A percentile compares a stretch with the other conserved stretches of the same genome.
These are phyloP conservation scores for Acanthornis magna DNA, from an alignment of 2,797 vertebrate genomes.

Conservation along the genomic window DNA sequence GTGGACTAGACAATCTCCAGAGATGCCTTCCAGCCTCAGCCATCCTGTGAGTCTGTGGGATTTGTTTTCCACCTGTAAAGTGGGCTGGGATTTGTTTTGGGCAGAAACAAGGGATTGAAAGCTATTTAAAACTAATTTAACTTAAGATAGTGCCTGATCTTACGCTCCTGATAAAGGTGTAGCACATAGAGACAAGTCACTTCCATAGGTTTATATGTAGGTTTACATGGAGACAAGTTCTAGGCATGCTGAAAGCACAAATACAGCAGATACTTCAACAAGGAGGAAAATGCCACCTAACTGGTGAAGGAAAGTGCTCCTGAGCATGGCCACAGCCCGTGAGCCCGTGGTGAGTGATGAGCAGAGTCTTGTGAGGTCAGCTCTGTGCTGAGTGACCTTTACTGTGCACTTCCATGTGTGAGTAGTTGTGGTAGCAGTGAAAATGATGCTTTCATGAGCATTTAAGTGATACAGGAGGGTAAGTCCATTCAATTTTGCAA, in stretches of 20 bases:
- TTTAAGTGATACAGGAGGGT: background rate
- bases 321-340: rapidly evolving
- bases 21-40: background rate
- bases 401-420: background rate
- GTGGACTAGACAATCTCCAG: background rate
- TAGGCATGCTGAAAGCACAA: background rate
- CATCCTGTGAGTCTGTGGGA: background rate
- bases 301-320: background rate
- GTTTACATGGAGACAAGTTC: background rate
- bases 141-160: background rate
- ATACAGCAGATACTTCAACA: background rate
- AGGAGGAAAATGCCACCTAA: background rate
- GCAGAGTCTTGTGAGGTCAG: background rate
- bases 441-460: background rate
- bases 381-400: background rate
- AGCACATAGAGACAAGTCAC: background rate
- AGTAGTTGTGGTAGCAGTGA: background rate
- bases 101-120: background rate
- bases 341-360: background rate
- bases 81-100: background rate
- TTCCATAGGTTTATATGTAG: background rate
- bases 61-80: background rate
- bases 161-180: background rate
- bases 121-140: background rate
- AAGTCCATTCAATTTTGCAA: background rate